These are phyloP conservation scores for Centropyge bicolor DNA, from an alignment of 2,797 vertebrate genomes.

Conservation along the genomic window DNA sequence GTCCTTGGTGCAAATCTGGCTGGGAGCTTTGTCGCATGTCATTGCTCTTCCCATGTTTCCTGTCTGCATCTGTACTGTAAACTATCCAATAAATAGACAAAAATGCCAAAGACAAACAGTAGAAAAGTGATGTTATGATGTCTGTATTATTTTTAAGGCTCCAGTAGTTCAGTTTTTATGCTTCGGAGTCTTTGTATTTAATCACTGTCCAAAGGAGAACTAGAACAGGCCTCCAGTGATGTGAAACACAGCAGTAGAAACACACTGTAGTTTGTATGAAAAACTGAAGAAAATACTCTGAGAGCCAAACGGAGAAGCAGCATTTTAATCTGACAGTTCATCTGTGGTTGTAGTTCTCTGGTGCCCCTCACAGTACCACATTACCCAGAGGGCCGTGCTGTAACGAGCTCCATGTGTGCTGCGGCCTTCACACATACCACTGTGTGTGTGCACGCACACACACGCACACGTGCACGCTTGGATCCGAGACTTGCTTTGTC, in stretches of 20 bases:
- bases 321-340: slow-evolving; percentile 71
- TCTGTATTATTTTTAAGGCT: slow-evolving; percentile 15
- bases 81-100: slow-evolving; percentile 11
- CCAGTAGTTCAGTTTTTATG: slow-evolving; percentile 11
- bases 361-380: slow-evolving; percentile 78
- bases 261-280: slow-evolving; percentile 19
- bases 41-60: slow-evolving; percentile 41
- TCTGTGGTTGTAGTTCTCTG: slow-evolving; percentile 79
- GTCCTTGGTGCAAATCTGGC: slow-evolving; percentile 25
- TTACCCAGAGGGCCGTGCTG: slow-evolving; percentile 81
- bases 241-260: slow-evolving; percentile 7
- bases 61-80: slow-evolving; percentile 21
- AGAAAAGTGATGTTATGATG: background rate
- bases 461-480: slow-evolving; percentile 48
- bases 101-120: slow-evolving; percentile 2
- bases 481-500: slow-evolving; percentile 84
- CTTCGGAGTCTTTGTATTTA: slow-evolving; percentile 21
- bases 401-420: slow-evolving; percentile 85
- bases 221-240: slow-evolving; percentile 11
- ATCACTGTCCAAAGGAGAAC: slow-evolving; percentile 18
- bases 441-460: slow-evolving; percentile 38
- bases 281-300: slow-evolving; percentile 45
- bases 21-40: slow-evolving; percentile 33
- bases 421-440: slow-evolving; percentile 67
- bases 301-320: slow-evolving; percentile 44